A percentile compares a stretch with the other conserved stretches of the same genome.
Evolutionary conservation across 2,797 vertebrate genomes (phyloP).

Genomic region (Thripadectes ignobilis): DNA sequence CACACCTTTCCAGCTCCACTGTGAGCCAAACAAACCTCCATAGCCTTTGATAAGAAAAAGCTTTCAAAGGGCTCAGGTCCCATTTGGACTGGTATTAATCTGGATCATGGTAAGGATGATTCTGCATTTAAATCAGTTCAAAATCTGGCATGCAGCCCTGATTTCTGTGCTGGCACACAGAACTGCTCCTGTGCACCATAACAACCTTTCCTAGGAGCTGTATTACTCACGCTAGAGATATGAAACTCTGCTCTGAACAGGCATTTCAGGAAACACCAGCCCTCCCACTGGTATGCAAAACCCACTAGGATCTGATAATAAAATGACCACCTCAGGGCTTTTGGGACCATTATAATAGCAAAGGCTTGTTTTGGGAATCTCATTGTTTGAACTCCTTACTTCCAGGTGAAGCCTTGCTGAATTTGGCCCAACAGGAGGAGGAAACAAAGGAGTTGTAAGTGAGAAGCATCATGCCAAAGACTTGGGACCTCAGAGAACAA

Average conservation of each 20-base stretch:
- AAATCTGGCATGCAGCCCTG: background rate
- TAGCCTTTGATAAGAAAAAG: background rate
- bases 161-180: background rate
- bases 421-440: conserved; percentile 74
- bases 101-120: background rate
- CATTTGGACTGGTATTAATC: background rate
- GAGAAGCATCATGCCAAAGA: conserved; percentile 70
- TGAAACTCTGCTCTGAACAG: background rate
- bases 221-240: background rate
- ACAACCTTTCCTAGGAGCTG: background rate
- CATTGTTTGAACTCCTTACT: background rate
- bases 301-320: background rate
- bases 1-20: background rate
- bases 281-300: conserved; percentile 16
- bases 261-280: conserved; percentile 38
- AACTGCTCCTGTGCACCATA: background rate
- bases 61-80: background rate
- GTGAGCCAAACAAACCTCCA: background rate
- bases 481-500: conserved; percentile 61
- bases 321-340: background rate
- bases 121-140: background rate
- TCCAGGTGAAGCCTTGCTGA: conserved; percentile 78
- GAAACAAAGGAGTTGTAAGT: conserved; percentile 77
- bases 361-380: background rate
- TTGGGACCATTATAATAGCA: background rate